Percentiles rank a stretch among this genome's conserved stretches.
These are phyloP conservation scores for Metallyticus violacea DNA, from an alignment of 2,888 invertebrate species.

Conservation along the genomic window DNA sequence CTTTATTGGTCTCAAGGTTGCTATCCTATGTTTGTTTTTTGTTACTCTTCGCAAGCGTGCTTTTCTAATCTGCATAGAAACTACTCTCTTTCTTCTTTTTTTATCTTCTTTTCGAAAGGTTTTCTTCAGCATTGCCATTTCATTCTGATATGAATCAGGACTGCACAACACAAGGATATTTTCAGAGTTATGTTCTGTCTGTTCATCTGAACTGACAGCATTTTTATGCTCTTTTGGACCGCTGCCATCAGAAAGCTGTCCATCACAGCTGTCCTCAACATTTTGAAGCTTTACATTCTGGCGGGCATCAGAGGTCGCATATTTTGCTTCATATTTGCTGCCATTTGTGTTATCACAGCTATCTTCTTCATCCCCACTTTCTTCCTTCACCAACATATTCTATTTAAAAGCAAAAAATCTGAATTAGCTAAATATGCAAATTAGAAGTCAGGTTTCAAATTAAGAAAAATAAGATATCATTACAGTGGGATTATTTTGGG, in stretches of 20 bases:
- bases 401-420: background rate
- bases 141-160: background rate
- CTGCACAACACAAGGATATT: constrained; percentile 7
- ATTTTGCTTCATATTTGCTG: background rate
- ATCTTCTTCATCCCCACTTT: background rate
- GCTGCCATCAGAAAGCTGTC: background rate
- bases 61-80: background rate
- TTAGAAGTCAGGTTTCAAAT: background rate
- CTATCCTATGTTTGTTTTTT: background rate
- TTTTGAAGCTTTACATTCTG: background rate
- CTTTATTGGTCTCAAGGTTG: background rate
- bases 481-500: no score
- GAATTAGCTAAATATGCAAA: background rate
- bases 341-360: background rate
- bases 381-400: background rate
- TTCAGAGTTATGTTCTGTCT: background rate
- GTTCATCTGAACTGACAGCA: background rate
- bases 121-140: background rate
- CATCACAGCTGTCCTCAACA: background rate
- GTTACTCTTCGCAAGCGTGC: background rate
- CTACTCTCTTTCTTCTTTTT: background rate
- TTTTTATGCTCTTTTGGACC: background rate
- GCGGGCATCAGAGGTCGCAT: background rate
- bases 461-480: no score
- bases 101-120: constrained; percentile 6